phyloP scores from a whole-genome alignment of 2,797 vertebrate species.

The Hippopotamyrus pictus region DNA sequence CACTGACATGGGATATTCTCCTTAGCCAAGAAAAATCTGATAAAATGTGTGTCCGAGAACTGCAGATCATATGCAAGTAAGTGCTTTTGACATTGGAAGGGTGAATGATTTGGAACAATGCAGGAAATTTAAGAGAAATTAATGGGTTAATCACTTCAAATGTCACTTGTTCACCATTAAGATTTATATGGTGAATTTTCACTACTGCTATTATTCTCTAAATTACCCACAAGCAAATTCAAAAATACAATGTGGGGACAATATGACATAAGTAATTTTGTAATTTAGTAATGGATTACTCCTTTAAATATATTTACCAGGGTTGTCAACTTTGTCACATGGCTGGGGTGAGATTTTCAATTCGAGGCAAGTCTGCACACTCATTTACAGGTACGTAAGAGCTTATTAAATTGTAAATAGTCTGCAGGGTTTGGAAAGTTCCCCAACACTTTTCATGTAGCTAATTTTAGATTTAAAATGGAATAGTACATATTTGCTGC shows the following conservation, averaged over 20 bases:
- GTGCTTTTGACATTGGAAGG: background rate
- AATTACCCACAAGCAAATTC: background rate
- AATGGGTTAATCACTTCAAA: background rate
- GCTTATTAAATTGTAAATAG: background rate
- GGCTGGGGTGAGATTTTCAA: background rate
- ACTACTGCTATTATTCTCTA: background rate
- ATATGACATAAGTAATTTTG: background rate
- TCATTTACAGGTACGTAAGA: background rate
- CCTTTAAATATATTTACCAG: background rate
- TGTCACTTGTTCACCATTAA: background rate
- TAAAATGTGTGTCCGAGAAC: background rate
- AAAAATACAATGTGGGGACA: background rate
- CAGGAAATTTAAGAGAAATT: background rate
- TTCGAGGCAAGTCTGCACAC: background rate
- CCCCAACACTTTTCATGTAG: background rate
- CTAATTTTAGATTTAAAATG: background rate
- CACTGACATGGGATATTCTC: background rate
- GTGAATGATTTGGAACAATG: background rate
- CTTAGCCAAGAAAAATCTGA: background rate
- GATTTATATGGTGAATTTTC: background rate
- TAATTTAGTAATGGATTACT: background rate
- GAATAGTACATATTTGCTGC: background rate
- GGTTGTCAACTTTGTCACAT: background rate
- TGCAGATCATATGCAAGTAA: background rate
- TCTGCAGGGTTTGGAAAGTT: background rate